phyloP scores from a whole-genome alignment of 2,113 vertebrate species.

The Engraulis encrasicolus region DNA sequence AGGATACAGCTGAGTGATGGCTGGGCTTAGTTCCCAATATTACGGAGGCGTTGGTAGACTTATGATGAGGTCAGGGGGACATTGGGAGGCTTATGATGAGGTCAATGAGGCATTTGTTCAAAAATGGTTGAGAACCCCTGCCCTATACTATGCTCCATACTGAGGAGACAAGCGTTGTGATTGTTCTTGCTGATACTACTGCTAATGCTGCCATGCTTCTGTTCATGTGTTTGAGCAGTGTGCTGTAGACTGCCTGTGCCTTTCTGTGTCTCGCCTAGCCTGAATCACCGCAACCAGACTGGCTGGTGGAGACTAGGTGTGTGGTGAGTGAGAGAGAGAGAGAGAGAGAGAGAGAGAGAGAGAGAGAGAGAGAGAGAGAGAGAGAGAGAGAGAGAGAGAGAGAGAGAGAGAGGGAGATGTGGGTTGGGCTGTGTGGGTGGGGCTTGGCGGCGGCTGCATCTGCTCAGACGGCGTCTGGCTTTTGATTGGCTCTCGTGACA shows the following conservation, averaged over 20 bases:
- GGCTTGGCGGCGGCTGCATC: constrained; percentile 56
- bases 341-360: too few relatives aligned
- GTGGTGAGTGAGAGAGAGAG: not conserved
- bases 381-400: too few relatives aligned
- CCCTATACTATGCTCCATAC: too few relatives aligned
- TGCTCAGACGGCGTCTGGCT: constrained; percentile 34
- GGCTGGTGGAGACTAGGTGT: constrained; percentile 32
- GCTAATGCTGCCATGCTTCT: constrained; percentile 15
- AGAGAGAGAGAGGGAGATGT: constrained; percentile 48
- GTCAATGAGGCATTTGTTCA: too few relatives aligned
- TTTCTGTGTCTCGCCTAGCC: not conserved
- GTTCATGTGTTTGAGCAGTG: constrained; percentile 31
- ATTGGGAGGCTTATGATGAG: too few relatives aligned
- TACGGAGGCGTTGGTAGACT: too few relatives aligned
- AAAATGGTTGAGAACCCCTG: too few relatives aligned
- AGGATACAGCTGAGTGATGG: too few relatives aligned
- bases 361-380: too few relatives aligned
- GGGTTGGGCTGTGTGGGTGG: constrained; percentile 40
- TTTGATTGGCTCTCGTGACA: constrained; percentile 61
- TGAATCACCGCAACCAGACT: constrained; percentile 39
- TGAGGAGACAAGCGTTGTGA: constrained; percentile 46
- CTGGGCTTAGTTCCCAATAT: too few relatives aligned
- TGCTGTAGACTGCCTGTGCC: not conserved
- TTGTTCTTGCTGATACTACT: constrained; percentile 31
- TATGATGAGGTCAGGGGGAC: too few relatives aligned